Evolutionary conservation across 2,888 invertebrate genomes (phyloP).

Genomic region (Andrena chrysosceles): DNA sequence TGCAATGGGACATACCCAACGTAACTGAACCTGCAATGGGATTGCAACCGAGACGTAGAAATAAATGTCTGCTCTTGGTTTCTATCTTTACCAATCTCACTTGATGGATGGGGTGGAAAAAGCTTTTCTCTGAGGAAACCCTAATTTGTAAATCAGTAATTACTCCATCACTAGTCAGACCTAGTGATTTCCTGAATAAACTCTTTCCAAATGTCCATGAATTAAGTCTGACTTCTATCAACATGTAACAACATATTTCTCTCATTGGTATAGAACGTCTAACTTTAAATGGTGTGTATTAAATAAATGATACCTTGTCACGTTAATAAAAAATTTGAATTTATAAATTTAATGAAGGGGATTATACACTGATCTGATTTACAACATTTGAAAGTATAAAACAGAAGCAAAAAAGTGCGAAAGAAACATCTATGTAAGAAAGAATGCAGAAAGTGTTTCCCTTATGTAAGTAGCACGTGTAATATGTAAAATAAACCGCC

Average conservation of each 20-base stretch:
- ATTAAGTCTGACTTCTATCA: neutral
- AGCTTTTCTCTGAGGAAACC: neutral
- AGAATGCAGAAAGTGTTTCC: neutral
- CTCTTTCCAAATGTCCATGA: no score
- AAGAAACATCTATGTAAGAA: neutral
- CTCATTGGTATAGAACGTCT: neutral
- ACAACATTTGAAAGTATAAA: neutral
- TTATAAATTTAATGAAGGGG: neutral
- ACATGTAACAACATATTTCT: neutral
- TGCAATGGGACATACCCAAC: slow-evolving; percentile 34
- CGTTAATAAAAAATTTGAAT: no score
- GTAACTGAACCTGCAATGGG: slow-evolving; percentile 23
- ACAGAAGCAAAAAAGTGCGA: neutral
- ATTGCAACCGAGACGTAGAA: neutral
- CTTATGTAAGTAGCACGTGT: slow-evolving; percentile 8
- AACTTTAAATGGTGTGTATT: neutral
- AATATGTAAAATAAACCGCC: neutral
- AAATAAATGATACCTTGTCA: no score
- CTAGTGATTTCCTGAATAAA: no score
- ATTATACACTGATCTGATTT: neutral
- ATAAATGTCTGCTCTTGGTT: slow-evolving; percentile 19
- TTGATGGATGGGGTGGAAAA: neutral
- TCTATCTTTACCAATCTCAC: neutral
- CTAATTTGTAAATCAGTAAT: slow-evolving; percentile 2
- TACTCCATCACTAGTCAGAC: neutral